Evolutionary conservation across 2,113 vertebrate species (phyloP).

Genomic region (Mormyrus lacerda): DNA sequence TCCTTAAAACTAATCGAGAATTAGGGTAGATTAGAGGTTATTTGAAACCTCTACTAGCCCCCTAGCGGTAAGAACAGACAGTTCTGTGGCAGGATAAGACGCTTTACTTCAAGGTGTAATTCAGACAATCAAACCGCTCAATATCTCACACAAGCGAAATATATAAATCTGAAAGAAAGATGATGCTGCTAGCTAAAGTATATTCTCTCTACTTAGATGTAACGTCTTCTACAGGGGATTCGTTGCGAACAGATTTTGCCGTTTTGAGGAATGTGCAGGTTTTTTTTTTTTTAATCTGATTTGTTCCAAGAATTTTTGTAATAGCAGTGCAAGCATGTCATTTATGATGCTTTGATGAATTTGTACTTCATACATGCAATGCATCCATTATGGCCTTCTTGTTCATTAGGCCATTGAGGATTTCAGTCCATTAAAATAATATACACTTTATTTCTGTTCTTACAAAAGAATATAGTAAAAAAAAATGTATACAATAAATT

Average conservation of each 20-base stretch:
- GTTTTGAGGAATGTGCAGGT: background rate
- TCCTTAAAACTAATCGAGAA: background rate
- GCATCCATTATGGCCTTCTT: background rate
- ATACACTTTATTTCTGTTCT: background rate
- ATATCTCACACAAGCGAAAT: background rate
- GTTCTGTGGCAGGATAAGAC: background rate
- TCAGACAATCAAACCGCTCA: background rate
- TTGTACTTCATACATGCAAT: background rate
- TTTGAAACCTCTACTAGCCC: background rate
- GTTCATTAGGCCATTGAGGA: background rate
- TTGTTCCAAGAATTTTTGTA: background rate
- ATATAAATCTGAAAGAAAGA: background rate
- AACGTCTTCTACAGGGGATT: background rate
- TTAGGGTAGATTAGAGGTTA: background rate
- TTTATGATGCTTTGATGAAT: background rate
- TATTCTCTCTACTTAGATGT: background rate
- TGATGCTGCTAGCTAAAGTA: background rate
- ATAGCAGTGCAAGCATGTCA: background rate
- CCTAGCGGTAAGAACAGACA: background rate
- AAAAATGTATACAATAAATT: background rate
- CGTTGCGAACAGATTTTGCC: background rate
- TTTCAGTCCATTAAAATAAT: background rate
- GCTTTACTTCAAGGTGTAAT: background rate
- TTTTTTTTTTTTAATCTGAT: background rate
- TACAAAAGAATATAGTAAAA: background rate